Evolutionary conservation across 2,113 vertebrate species (phyloP), one percentile per base, ranked within the genome.

Genomic region (mouse (Mus musculus)): DNA sequence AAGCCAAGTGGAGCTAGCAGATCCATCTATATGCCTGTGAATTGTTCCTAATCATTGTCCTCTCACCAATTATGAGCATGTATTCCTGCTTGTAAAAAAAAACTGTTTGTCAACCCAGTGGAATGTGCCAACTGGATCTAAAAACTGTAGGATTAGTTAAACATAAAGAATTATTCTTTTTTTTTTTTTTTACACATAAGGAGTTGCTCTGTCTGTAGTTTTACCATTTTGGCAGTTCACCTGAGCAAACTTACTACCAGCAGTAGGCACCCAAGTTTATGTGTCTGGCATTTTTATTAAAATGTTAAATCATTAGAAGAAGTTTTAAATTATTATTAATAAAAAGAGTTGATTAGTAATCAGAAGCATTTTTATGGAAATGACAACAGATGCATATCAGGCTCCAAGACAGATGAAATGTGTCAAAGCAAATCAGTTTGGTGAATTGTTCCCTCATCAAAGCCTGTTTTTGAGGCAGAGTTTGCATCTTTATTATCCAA

Each of bases 241-340:
- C 16, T 28, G 30, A 88, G 67, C 9, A 88, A 80, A 59, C 59
- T 72, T 56, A 42, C 39, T 46, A 39, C 1, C 26, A 39, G 16
- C 3, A 65, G 17, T 12, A 86, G 19, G 39, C 7, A 39, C 33
- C 52, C 9, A 76, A n/a, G 78, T 76, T 93, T 13, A 1, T 56
- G 39, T 8, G 30, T 56, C 33, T 77, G 56, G 49, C 3, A 80
- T 90, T 95, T 94, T 90, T 78, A 91, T 96, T 71, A 96, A 88
- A 92, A 96, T 94, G 63, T 76, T 63, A 97, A 91, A 89, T 88
- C 26, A 91, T 94, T 96, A 84, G 73, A 49, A 46, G 8, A 72
- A n/a, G 8, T 91, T 97, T 97, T 91, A 96, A 85, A 73, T 92
- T 96, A 94, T 90, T 92, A 93, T 95, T 98, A 96, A 93, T 96